A percentile compares a stretch with the other conserved stretches of the same genome.
These are phyloP conservation scores for Mycteria americana DNA, from an alignment of 2,797 vertebrate genomes.

Conservation along the genomic window DNA sequence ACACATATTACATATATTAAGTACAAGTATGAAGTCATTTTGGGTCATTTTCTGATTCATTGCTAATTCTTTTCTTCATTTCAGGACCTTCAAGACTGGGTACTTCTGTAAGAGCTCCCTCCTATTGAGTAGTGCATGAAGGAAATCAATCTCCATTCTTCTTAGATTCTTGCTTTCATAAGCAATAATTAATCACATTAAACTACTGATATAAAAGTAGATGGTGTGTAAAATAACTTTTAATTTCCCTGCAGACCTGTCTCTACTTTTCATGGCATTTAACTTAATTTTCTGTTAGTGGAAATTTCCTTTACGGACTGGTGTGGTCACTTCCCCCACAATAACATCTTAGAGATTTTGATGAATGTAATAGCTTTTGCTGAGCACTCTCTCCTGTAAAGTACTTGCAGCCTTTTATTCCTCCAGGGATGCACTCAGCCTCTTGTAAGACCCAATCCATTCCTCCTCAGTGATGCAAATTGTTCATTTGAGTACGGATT, in stretches of 20 bases:
- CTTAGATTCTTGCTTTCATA: not conserved
- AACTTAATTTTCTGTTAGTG: not conserved
- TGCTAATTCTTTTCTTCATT: not conserved
- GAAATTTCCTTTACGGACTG: not conserved
- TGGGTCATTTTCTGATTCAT: not conserved
- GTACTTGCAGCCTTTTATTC: not conserved
- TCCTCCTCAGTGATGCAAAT: not conserved
- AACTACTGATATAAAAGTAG: slow-evolving; percentile 25
- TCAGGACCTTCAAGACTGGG: not conserved
- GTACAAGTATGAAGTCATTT: not conserved
- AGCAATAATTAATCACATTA: slow-evolving; percentile 27
- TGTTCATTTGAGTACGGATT: not conserved
- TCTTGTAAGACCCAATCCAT: not conserved
- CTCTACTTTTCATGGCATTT: not conserved
- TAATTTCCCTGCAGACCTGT: slow-evolving; percentile 5
- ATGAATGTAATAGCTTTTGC: not conserved
- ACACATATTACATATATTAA: not conserved
- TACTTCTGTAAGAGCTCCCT: not conserved
- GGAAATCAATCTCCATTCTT: slow-evolving; percentile 6
- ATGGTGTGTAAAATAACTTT: slow-evolving; percentile 38
- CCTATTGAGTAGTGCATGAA: not conserved
- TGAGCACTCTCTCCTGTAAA: not conserved
- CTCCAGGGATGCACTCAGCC: not conserved
- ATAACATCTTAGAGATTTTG: not conserved
- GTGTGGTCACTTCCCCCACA: not conserved